A percentile compares a stretch with the other conserved stretches of the same genome.
Evolutionary conservation across 2,113 vertebrate species (phyloP).

Genomic region (Gymnorhina tibicen): DNA sequence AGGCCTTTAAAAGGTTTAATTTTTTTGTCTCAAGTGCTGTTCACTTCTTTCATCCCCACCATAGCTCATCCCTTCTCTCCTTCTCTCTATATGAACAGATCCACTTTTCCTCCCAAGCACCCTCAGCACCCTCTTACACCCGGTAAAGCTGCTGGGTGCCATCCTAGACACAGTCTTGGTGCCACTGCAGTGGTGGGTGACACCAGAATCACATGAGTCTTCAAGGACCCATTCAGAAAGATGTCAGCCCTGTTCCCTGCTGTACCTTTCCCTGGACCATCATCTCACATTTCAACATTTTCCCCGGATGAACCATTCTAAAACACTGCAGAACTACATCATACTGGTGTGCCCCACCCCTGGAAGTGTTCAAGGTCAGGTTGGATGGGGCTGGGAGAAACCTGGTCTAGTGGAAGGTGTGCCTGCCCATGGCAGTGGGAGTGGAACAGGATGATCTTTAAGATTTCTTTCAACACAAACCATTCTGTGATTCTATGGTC

Average conservation of each 20-base stretch:
- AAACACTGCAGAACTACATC: background rate
- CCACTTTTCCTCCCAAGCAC: background rate
- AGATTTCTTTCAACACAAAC: background rate
- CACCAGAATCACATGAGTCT: accelerated
- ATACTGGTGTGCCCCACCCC: background rate
- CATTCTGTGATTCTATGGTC: background rate
- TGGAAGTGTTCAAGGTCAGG: background rate
- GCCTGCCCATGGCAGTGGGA: background rate
- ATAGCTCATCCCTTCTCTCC: background rate
- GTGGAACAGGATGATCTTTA: background rate
- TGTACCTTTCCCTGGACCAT: background rate
- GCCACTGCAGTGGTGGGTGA: background rate
- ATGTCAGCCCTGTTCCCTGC: accelerated
- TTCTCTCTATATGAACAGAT: accelerated
- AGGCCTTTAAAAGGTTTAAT: background rate
- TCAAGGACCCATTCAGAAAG: background rate
- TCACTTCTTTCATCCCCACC: background rate
- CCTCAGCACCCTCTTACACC: accelerated
- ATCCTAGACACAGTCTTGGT: background rate
- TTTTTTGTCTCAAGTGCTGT: background rate
- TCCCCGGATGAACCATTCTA: background rate
- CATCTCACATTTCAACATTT: background rate
- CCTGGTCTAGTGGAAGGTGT: background rate
- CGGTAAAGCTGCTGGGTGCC: background rate
- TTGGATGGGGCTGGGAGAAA: background rate